Base-by-base conservation (phyloP, 2,888 invertebrate genomes). In the Microplitis manilae region DNA sequence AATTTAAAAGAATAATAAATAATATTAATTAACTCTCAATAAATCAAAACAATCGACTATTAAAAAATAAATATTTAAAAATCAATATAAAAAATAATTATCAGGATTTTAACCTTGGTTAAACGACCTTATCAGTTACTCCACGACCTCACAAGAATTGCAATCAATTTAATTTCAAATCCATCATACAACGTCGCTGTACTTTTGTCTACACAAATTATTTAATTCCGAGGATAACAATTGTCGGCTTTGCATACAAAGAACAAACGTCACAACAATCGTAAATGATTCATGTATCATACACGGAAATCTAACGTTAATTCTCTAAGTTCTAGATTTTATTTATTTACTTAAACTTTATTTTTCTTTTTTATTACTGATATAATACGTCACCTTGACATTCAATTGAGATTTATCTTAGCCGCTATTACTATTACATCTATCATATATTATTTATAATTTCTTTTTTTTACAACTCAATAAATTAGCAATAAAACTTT, bases 181-280 rank as follows among this genome's bases (percentile, higher is more conserved):
- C 62, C 62, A 62, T 62, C 62, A 62, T 8, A 13, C 13, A 30
- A 13, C 50, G 13, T 50, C 50, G 4, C 50, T 13, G 50, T 50
- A 13, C 9, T 50, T 13, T 50, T 13, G 13, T 1, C 13, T 50
- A 62, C 62, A 62, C 20, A 62, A 15, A 17, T 15, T 62, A 62
- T 62, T 50, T 62, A 62, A 62, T 62, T 62, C 62, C 62, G 62
- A 62, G 62, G 62, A 62, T 62, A 62, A 62, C 62, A 62, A 62
- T 15, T 64, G 13, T 64, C 39, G 15, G 40, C 72, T 72, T 72
- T 72, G 72, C 72, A 72, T 72, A 64, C 64, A 71, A 71, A 71
- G 39, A 61, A 30, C 30, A 72, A 61, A 9, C 9, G 41, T 68
- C 60, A 61, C 41, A 38, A 41, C 62, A 39, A 64, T 15, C 40